Evolutionary conservation across 2,797 vertebrate genomes (phyloP).

Genomic region (Neostethus bicornis): DNA sequence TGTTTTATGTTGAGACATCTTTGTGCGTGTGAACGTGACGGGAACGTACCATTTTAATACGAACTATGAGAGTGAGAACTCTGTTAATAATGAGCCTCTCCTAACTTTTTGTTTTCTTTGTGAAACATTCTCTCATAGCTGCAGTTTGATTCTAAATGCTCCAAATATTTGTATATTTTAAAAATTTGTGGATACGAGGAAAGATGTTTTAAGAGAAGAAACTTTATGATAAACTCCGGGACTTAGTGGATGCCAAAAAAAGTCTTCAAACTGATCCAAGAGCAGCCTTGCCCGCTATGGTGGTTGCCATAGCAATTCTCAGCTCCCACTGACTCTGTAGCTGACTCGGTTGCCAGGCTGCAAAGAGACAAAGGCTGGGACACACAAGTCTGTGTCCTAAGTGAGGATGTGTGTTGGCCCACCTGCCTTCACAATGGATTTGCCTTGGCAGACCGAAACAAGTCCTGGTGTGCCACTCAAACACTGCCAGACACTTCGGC

Average conservation of each 20-base stretch:
- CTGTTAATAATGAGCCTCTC: constrained; percentile 38
- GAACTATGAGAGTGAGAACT: constrained; percentile 21
- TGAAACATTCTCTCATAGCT: constrained; percentile 59
- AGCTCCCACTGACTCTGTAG: constrained; percentile 68
- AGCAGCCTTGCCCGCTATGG: constrained; percentile 70
- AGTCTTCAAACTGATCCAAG: constrained; percentile 71
- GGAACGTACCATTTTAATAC: constrained; percentile 45
- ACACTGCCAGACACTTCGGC: constrained; percentile 74
- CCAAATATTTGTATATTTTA: constrained; percentile 67
- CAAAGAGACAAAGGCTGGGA: constrained; percentile 78
- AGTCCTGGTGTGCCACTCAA: constrained; percentile 68
- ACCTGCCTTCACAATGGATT: constrained; percentile 74
- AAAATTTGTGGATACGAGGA: constrained; percentile 51
- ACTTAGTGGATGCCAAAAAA: constrained; percentile 63
- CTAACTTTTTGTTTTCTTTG: constrained; percentile 47
- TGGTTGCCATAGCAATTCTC: constrained; percentile 73
- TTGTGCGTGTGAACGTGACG: constrained; percentile 21
- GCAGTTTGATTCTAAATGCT: constrained; percentile 57
- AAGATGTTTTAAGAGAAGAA: constrained; percentile 61
- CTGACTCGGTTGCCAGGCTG: constrained; percentile 72
- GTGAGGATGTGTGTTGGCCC: constrained; percentile 68
- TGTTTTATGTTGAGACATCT: constrained; percentile 57
- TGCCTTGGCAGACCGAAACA: constrained; percentile 72
- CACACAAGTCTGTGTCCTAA: constrained; percentile 74
- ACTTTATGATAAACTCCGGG: constrained; percentile 62